phyloP scores from a whole-genome alignment of 2,113 vertebrate species.

The Chrysemys picta region DNA sequence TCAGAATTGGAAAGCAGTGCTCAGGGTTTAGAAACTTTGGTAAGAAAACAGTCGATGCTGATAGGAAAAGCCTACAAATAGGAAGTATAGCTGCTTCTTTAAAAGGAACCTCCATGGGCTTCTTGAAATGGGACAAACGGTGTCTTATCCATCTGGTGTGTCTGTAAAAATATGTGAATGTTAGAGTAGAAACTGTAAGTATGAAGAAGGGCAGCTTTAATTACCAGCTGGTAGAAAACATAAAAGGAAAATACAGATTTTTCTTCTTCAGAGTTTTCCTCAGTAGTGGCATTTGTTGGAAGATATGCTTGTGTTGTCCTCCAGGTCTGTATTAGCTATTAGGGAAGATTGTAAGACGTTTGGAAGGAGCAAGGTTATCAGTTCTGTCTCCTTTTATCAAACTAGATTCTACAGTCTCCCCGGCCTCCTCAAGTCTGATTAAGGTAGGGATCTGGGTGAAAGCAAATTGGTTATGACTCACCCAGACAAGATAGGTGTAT shows the following conservation, averaged over 20 bases:
- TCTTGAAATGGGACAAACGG: not conserved
- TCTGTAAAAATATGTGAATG: not conserved
- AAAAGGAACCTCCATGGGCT: fast-evolving
- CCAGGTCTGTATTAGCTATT: not conserved
- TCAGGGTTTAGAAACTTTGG: too few relatives aligned
- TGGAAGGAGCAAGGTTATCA: not conserved
- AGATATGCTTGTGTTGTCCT: too few relatives aligned
- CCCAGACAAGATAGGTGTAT: not conserved
- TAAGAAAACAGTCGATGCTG: not conserved
- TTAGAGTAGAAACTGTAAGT: not conserved
- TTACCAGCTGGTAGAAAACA: not conserved
- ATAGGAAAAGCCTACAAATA: not conserved
- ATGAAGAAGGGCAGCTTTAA: not conserved
- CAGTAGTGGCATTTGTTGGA: too few relatives aligned
- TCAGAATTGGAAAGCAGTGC: too few relatives aligned
- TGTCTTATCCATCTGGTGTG: not conserved
- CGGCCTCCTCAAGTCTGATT: not conserved
- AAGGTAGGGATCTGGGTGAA: conserved; percentile 3
- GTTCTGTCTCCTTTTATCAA: too few relatives aligned
- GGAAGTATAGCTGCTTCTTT: not conserved
- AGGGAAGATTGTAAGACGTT: fast-evolving
- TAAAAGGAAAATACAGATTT: not conserved
- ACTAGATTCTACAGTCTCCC: too few relatives aligned
- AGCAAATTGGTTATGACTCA: conserved; percentile 8
- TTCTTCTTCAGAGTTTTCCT: not conserved